phyloP scores from a whole-genome alignment of 35 echinoderm and acorn worm genomes.

The Chiridota heheva region DNA sequence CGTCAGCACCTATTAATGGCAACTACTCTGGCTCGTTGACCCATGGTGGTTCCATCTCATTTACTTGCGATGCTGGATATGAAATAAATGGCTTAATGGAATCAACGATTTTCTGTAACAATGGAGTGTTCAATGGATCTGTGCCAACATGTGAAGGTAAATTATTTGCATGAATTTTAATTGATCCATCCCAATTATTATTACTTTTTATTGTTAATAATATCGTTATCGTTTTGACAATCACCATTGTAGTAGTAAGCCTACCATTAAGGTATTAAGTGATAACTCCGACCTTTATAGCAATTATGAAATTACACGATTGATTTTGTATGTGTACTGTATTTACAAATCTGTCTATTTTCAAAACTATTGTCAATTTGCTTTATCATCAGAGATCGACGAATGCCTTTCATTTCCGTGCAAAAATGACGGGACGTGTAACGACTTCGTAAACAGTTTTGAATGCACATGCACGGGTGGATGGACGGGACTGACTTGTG shows the following conservation, averaged over 20 bases:
- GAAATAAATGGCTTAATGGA: neutral
- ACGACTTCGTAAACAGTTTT: conserved; percentile 12
- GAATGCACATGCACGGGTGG: conserved; percentile 12
- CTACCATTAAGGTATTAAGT: too few species aligned
- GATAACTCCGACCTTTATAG: too few species aligned
- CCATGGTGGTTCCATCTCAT: neutral
- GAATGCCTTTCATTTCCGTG: conserved; percentile 19
- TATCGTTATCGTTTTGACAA: too few species aligned
- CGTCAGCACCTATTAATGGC: conserved; percentile 7
- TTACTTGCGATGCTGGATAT: conserved; percentile 21
- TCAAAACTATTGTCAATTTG: too few species aligned
- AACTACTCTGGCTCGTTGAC: neutral
- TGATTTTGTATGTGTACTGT: too few species aligned
- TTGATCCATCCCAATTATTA: too few species aligned
- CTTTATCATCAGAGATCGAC: conserved; percentile 13
- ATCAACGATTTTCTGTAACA: neutral
- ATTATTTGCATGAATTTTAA: neutral
- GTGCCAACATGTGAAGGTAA: conserved; percentile 14
- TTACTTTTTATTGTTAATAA: too few species aligned
- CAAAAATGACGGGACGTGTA: conserved; percentile 9
- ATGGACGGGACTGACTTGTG: conserved; percentile 17
- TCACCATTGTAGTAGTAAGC: too few species aligned
- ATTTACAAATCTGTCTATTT: too few species aligned
- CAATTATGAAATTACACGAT: too few species aligned
- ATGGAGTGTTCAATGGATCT: conserved; percentile 16